These are phyloP conservation scores for Sesamia nonagrioides DNA, from an alignment of 1,140 invertebrate genomes.

Conservation along the genomic window DNA sequence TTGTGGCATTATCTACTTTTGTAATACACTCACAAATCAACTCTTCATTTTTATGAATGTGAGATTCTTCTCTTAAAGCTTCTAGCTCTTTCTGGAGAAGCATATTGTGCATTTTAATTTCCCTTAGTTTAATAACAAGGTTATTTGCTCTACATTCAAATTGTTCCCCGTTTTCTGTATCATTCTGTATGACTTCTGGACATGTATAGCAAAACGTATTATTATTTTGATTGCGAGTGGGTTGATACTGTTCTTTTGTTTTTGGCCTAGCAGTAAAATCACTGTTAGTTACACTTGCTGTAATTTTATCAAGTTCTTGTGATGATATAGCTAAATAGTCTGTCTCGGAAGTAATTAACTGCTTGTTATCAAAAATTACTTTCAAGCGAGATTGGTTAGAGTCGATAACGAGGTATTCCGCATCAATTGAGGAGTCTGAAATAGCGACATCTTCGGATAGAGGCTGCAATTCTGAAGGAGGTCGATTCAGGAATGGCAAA, in stretches of 20 bases:
- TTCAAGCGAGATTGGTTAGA: slow-evolving; percentile 60
- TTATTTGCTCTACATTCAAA: slow-evolving; percentile 68
- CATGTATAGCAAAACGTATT: slow-evolving; percentile 49
- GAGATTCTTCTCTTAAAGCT: slow-evolving; percentile 65
- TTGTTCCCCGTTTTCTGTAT: slow-evolving; percentile 50
- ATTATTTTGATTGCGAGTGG: slow-evolving; percentile 31
- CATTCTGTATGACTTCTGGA: slow-evolving; percentile 53
- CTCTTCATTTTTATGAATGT: slow-evolving; percentile 41
- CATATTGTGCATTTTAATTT: slow-evolving; percentile 79
- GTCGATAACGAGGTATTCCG: slow-evolving; percentile 68
- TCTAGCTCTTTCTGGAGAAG: slow-evolving; percentile 69
- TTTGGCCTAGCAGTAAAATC: background rate
- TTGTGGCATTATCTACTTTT: slow-evolving; percentile 66
- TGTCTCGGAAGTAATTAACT: slow-evolving; percentile 47
- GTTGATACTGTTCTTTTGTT: slow-evolving; percentile 8
- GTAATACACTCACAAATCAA: slow-evolving; percentile 53
- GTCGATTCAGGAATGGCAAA: slow-evolving; percentile 69
- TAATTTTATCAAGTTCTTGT: slow-evolving; percentile 36
- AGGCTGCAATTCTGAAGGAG: slow-evolving; percentile 57
- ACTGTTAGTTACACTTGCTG: slow-evolving; percentile 38
- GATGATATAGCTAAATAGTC: slow-evolving; percentile 30
- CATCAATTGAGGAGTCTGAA: slow-evolving; percentile 68
- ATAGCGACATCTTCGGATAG: slow-evolving; percentile 61
- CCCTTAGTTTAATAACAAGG: slow-evolving; percentile 72
- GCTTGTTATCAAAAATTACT: slow-evolving; percentile 59